Conservation (phyloP, 2,797 vertebrate species). For the Acipenser transmontanus region DNA sequence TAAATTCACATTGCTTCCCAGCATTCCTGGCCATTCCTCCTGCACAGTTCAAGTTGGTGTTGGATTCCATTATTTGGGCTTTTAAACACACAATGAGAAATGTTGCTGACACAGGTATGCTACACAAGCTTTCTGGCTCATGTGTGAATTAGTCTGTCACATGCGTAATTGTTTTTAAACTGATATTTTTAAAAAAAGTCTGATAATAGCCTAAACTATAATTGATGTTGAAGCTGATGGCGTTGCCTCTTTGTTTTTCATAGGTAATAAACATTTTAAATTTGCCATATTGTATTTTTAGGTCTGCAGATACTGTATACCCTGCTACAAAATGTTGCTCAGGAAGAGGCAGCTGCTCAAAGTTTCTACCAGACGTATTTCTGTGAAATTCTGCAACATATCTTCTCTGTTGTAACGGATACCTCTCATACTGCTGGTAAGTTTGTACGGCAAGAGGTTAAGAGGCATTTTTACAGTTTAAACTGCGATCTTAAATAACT, state of each 20-base stretch:
- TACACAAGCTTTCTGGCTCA: no score
- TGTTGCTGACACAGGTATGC: slow-evolving; percentile 90
- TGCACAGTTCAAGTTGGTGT: slow-evolving; percentile 93
- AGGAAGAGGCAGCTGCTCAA: slow-evolving; percentile 94
- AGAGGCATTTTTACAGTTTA: background rate
- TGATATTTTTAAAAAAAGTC: no score
- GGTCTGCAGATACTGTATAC: slow-evolving; percentile 96
- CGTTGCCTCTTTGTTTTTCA: no score
- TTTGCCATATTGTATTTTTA: slow-evolving; percentile 26
- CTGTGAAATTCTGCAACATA: slow-evolving; percentile 96
- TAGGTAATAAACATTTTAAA: no score
- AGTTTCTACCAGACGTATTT: slow-evolving; percentile 98
- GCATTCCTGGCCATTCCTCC: slow-evolving; percentile 96
- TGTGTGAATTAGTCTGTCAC: no score
- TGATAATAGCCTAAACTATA: no score
- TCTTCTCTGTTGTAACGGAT: slow-evolving; percentile 97
- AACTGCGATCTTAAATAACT: background rate
- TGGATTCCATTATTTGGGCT: slow-evolving; percentile 99
- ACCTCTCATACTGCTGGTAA: slow-evolving; percentile 96
- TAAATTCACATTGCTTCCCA: slow-evolving; percentile 97
- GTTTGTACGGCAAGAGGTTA: slow-evolving; percentile 21
- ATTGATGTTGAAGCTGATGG: no score
- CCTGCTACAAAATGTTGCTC: slow-evolving; percentile 91
- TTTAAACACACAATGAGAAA: slow-evolving; percentile 99
- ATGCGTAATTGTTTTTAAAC: no score